Percentiles rank a stretch among this genome's conserved stretches.
These are phyloP conservation scores for Cryptophagus acutangulus DNA, from an alignment of 2,888 invertebrate species.

Conservation along the genomic window DNA sequence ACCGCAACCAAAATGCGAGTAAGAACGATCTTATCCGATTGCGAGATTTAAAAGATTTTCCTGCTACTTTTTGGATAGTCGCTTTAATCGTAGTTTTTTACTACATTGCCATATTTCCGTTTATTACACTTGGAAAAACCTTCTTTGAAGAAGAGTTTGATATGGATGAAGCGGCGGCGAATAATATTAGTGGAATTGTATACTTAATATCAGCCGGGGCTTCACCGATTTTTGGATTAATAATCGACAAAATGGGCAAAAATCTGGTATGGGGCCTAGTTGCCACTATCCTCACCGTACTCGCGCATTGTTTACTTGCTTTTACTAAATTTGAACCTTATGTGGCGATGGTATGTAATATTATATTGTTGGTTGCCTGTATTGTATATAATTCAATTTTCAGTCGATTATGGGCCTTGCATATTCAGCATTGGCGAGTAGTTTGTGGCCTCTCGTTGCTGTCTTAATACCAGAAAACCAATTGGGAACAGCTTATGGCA, in stretches of 20 bases:
- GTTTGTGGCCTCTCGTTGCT: slow-evolving; percentile 93
- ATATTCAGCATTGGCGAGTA: slow-evolving; percentile 90
- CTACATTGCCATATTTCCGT: slow-evolving; percentile 94
- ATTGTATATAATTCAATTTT: too few species aligned
- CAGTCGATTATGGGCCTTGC: slow-evolving; percentile 77
- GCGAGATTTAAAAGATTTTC: slow-evolving; percentile 75
- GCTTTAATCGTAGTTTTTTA: slow-evolving; percentile 87
- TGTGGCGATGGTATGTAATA: slow-evolving; percentile 57
- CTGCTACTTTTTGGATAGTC: slow-evolving; percentile 85
- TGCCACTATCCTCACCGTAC: slow-evolving; percentile 65
- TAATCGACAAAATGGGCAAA: slow-evolving; percentile 84
- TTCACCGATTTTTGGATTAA: slow-evolving; percentile 81
- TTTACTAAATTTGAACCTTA: slow-evolving; percentile 59
- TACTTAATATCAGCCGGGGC: slow-evolving; percentile 80
- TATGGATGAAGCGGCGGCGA: slow-evolving; percentile 67
- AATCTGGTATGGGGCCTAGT: slow-evolving; percentile 86
- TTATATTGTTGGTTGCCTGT: not conserved
- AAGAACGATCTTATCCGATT: slow-evolving; percentile 62
- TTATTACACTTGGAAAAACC: slow-evolving; percentile 87
- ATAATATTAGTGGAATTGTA: slow-evolving; percentile 79
- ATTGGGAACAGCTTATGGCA: slow-evolving; percentile 93
- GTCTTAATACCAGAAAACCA: slow-evolving; percentile 88
- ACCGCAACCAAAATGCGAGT: slow-evolving; percentile 56
- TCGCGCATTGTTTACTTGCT: slow-evolving; percentile 59
- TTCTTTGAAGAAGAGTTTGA: slow-evolving; percentile 85